These are phyloP conservation scores for Amphipyra tragopoginis DNA, from an alignment of 2,888 invertebrate species.

Conservation along the genomic window DNA sequence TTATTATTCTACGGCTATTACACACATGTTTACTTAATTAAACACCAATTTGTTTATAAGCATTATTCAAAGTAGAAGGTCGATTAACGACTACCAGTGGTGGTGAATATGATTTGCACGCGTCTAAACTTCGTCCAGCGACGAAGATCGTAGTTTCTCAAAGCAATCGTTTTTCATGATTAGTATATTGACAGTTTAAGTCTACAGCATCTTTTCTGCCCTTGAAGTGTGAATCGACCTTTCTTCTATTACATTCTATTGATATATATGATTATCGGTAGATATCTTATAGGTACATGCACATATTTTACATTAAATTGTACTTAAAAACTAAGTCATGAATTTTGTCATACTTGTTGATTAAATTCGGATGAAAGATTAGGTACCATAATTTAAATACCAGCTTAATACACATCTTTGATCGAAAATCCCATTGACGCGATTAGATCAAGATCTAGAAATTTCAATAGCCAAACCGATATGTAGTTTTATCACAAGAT, in stretches of 20 bases:
- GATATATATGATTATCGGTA: slow-evolving; percentile 16
- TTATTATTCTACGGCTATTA: slow-evolving; percentile 24
- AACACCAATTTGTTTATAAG: slow-evolving; percentile 29
- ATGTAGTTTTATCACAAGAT: slow-evolving; percentile 65
- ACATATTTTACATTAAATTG: slow-evolving; percentile 1
- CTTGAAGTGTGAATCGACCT: slow-evolving; percentile 31
- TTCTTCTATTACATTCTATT: slow-evolving; percentile 35
- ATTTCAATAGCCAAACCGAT: slow-evolving; percentile 56
- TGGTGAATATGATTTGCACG: not conserved
- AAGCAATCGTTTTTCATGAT: too few relatives aligned
- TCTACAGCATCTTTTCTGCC: too few relatives aligned
- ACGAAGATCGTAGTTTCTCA: too few relatives aligned
- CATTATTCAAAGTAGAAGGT: slow-evolving; percentile 19
- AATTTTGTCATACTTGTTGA: slow-evolving; percentile 25
- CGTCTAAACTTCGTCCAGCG: not conserved
- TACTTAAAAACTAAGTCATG: slow-evolving; percentile 36
- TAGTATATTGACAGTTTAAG: too few relatives aligned
- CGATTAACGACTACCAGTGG: slow-evolving; percentile 20
- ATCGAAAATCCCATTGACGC: slow-evolving; percentile 16
- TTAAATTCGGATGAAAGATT: slow-evolving; percentile 52
- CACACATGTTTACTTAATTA: slow-evolving; percentile 28
- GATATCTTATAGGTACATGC: slow-evolving; percentile 13
- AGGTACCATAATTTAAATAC: slow-evolving; percentile 23
- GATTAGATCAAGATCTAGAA: slow-evolving; percentile 21
- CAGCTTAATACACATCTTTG: slow-evolving; percentile 11